Percentiles rank a stretch among this genome's conserved stretches.
phyloP scores from a whole-genome alignment of 2,888 invertebrate species.

The Ceratothoa steindachneri region DNA sequence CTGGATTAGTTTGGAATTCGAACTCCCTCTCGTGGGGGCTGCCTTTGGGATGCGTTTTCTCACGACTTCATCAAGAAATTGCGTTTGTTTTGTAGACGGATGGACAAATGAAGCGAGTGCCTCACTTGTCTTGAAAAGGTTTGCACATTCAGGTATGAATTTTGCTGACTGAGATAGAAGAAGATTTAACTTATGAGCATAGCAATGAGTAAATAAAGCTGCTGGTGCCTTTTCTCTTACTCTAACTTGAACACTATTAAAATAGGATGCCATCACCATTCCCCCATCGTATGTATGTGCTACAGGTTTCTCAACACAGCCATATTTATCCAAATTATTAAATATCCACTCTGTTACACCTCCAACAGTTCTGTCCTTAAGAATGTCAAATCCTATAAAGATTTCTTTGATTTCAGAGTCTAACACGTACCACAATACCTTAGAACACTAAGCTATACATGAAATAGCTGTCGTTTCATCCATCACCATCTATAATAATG shows the following conservation, averaged over 20 bases:
- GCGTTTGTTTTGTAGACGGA: conserved; percentile 10
- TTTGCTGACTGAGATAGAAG: conserved; percentile 18
- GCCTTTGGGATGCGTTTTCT: conserved; percentile 16
- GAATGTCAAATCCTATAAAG: too few relatives aligned
- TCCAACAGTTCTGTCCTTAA: too few relatives aligned
- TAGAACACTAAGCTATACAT: conserved; percentile 1
- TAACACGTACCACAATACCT: conserved; percentile 13
- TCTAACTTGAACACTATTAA: conserved; percentile 17
- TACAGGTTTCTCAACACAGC: not conserved
- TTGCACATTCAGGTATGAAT: conserved; percentile 21
- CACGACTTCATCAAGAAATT: conserved; percentile 14
- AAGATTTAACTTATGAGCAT: too few relatives aligned
- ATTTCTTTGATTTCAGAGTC: too few relatives aligned
- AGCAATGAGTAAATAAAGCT: too few relatives aligned
- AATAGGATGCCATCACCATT: conserved; percentile 15
- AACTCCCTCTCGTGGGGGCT: conserved; percentile 15
- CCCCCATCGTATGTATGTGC: not conserved
- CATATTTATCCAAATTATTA: too few relatives aligned
- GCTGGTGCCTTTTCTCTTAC: too few relatives aligned
- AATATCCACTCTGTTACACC: too few relatives aligned
- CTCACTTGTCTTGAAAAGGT: conserved; percentile 16
- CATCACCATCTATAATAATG: too few relatives aligned
- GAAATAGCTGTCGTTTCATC: too few relatives aligned
- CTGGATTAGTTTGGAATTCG: not conserved
- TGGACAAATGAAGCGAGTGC: too few relatives aligned